phyloP scores from a whole-genome alignment of 2,888 invertebrate species.

The Synanthedon formicaeformis region DNA sequence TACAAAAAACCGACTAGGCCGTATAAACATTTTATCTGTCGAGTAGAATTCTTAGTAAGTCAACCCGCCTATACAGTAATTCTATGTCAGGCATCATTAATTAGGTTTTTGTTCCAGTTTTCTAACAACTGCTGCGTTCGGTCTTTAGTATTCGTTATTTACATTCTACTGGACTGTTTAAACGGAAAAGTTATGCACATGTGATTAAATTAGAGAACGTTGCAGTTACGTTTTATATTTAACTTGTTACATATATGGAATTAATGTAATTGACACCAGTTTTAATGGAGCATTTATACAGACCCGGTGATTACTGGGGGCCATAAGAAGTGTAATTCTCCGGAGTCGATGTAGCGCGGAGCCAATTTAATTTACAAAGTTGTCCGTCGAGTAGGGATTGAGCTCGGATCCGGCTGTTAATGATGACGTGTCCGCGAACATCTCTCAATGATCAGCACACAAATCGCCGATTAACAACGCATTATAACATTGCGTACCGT shows the following conservation, averaged over 20 bases:
- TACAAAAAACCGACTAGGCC: not conserved
- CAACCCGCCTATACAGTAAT: conserved; percentile 6
- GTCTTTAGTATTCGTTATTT: conserved; percentile 27
- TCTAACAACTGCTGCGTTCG: conserved; percentile 23
- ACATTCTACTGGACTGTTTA: conserved; percentile 45
- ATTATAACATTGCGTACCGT: no score
- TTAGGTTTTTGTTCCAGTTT: conserved; percentile 21
- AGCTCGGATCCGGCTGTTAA: conserved; percentile 30
- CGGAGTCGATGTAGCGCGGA: conserved; percentile 39
- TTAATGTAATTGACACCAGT: conserved; percentile 61
- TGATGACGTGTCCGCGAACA: conserved; percentile 37
- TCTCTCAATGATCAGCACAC: conserved; percentile 30
- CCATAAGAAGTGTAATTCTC: conserved; percentile 54
- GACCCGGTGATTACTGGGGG: conserved; percentile 43
- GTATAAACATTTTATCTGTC: not conserved
- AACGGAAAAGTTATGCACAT: conserved; percentile 44
- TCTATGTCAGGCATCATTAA: conserved; percentile 17
- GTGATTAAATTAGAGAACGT: conserved; percentile 50
- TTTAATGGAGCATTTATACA: conserved; percentile 59
- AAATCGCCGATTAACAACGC: not conserved
- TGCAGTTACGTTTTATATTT: conserved; percentile 40
- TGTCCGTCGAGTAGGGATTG: conserved; percentile 54
- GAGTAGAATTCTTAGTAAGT: not conserved
- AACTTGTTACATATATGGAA: conserved; percentile 49
- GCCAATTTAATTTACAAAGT: conserved; percentile 66